Evolutionary conservation across 2,888 invertebrate genomes (phyloP).

Genomic region (Geotrupes spiniger): DNA sequence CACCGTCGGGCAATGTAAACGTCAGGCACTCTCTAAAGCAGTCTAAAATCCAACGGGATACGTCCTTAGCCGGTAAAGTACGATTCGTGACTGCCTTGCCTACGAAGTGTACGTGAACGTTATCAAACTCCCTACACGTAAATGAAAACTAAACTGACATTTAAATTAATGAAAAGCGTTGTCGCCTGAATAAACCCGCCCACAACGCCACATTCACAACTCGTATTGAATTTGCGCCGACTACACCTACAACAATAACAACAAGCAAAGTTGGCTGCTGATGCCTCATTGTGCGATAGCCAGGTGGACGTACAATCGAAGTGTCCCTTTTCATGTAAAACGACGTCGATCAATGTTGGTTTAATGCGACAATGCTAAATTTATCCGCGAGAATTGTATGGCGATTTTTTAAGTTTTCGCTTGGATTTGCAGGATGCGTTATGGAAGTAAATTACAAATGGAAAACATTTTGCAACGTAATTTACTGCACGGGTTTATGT

Average conservation of each 20-base stretch:
- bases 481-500: too few relatives aligned
- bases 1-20: too few relatives aligned
- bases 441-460: too few relatives aligned
- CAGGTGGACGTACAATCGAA: not conserved
- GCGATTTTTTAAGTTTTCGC: too few relatives aligned
- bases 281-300: not conserved
- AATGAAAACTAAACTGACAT: constrained; percentile 20
- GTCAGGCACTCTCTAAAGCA: too few relatives aligned
- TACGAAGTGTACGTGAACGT: constrained; percentile 3
- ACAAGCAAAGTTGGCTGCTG: constrained; percentile 25
- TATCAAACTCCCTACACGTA: constrained; percentile 12
- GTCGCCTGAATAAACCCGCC: constrained; percentile 17
- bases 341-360: not conserved
- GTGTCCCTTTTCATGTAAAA: not conserved
- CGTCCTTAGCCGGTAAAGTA: not conserved
- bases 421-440: too few relatives aligned
- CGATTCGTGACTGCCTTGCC: not conserved
- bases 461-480: too few relatives aligned
- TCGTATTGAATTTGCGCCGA: constrained; percentile 18
- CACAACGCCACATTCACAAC: constrained; percentile 3
- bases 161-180: constrained; percentile 21
- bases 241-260: constrained; percentile 19
- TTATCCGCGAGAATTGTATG: too few relatives aligned
- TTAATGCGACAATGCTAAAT: not conserved
- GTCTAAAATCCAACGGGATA: not conserved